Evolutionary conservation across 2,888 invertebrate species (phyloP), one percentile per base, ranked within the genome.

Genomic region (Cephus nigrinus): DNA sequence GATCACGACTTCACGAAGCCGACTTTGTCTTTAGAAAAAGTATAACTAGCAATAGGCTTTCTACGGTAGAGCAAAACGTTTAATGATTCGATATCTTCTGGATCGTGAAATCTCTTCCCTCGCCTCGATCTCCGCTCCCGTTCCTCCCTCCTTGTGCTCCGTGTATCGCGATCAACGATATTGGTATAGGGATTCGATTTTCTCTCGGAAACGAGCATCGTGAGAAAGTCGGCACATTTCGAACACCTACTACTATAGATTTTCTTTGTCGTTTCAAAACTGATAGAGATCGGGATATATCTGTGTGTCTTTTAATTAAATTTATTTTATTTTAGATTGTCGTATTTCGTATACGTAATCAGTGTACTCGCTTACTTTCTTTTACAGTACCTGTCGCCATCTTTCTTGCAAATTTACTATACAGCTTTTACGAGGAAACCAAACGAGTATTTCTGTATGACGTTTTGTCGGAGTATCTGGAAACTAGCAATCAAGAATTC

Each of bases 1-100:
- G 9, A 55, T 55, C 55, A 55, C 23, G 55, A 55, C 55, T 81
- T 76, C 76, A 76, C 81, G 78, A 79, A 77, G 78, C 75, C 81
- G 68, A 75, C 78, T 76, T 76, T 77, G 81, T 79, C 79, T 76
- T 77, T 72, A 79, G 82, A 81, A 79, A 79, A 77, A 76, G 78
- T 82, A 74, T 83, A 84, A 79, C 83, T 78, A 69, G 69, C n/a
- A 36, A 34, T 33, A 36, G 32, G 69, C n/a, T 75, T 40, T 36
- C 69, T 31, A 55, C 23, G 23, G 2, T 55, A 23, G 55, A 55
- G 55, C 55, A 15, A 55, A 55, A 55, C 55, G 0, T 55, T 23
- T 55, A 55, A 55, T 55, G 55, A 5, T 55, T 55, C 55, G 55
- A 55, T 55, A 55, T 55, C 55, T 55, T 23, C 55, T 55, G 23